Evolutionary conservation across 2,113 vertebrate genomes (phyloP), one percentile per base, ranked within the genome.

Genomic region (Menura novaehollandiae): DNA sequence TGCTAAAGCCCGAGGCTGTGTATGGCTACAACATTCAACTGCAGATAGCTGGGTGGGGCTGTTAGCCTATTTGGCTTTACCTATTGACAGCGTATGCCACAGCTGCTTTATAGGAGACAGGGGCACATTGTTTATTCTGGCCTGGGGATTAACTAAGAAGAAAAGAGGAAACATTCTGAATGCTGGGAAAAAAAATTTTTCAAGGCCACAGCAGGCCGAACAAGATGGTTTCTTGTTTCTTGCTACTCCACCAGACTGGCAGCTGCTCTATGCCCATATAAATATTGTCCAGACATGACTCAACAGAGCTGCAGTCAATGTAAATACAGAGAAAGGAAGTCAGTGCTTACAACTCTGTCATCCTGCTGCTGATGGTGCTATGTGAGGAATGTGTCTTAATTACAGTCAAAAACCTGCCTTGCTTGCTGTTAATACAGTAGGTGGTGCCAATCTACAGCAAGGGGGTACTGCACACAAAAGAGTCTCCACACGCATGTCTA

Each of bases 211-310:
- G 33, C 35, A 67, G 28, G 43, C 18, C 1, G 1, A 94, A 92
- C 30, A 91, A 91, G 33, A 79, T 58, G 28, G 55, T 80, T 93
- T 74, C 58, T 89, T 89, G 68, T 47, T 80, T 80, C 49, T 53
- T 89, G 46, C 49, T 79, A 22, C 20, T 76, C 41, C 15, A 85
- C 69, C 66, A 88, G 62, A 49, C 28, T 67, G 67, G 63, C 51
- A 66, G 59, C 51, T 88, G 51, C 19, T 19, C 64, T 67, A 27
- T 35, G 52, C 83, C 83, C 73, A 77, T 51, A 72, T 69, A 95
- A 95, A 91, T 80, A 91, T 30, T 91, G 35, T 53, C 73, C 73
- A 95, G 91, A 83, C 75, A 55, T 90, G 85, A 96, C 88, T 93
- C 82, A 96, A 95, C 78, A 94, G 47, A 80, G 78, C 46, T 73